These are phyloP conservation scores for Gnathonemus longibarbis DNA, from an alignment of 2,113 vertebrate species.

Conservation along the genomic window DNA sequence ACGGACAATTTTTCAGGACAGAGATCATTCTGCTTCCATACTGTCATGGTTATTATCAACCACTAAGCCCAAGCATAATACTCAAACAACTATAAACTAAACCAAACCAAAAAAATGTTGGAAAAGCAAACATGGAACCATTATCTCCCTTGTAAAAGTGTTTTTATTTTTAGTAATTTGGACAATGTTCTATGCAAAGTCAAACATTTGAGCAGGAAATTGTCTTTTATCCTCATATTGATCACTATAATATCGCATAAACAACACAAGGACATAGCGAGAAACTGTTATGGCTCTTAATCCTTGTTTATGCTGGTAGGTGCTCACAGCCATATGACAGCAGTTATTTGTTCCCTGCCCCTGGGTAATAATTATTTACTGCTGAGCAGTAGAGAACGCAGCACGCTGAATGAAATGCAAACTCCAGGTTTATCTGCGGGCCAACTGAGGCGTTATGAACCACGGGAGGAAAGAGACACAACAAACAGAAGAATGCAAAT, in stretches of 20 bases:
- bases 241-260: not conserved
- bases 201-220: not conserved
- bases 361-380: slow-evolving; percentile 12
- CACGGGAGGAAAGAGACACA: not conserved
- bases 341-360: not conserved
- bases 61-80: not conserved
- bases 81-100: not conserved
- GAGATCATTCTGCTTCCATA: not conserved
- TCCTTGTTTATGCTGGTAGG: not conserved
- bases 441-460: not conserved
- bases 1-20: not conserved
- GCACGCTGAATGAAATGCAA: slow-evolving; percentile 1
- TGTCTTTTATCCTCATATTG: not conserved
- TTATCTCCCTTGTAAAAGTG: not conserved
- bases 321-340: not conserved
- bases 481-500: not conserved
- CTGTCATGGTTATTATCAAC: not conserved
- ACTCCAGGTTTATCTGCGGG: not conserved
- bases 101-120: not conserved
- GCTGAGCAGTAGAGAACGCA: not conserved
- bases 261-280: not conserved
- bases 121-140: not conserved
- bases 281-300: not conserved
- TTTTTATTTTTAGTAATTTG: not conserved
- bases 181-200: not conserved